phyloP scores from a whole-genome alignment of 1,140 invertebrate species.

The Drosophila micromelanica region DNA sequence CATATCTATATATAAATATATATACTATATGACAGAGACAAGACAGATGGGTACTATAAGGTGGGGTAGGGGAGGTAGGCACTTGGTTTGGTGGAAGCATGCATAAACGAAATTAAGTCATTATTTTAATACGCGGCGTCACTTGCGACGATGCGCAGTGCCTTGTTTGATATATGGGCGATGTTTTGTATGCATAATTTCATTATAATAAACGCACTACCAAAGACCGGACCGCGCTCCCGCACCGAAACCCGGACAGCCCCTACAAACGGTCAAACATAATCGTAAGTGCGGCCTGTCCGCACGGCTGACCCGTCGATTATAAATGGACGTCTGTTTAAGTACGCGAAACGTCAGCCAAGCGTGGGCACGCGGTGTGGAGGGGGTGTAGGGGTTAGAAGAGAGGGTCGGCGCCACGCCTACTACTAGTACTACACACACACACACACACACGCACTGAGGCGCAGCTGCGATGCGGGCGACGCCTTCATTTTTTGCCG shows the following conservation, averaged over 20 bases:
- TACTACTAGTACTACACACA: conserved; percentile 38
- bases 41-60: neutral
- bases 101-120: conserved; percentile 79
- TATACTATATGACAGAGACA: conserved; percentile 14
- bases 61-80: conserved; percentile 21
- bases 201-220: conserved; percentile 72
- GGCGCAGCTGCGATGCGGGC: conserved; percentile 66
- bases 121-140: conserved; percentile 80
- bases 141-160: conserved; percentile 66
- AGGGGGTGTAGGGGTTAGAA: neutral
- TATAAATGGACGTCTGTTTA: conserved; percentile 76
- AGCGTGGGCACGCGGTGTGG: conserved; percentile 53
- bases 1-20: neutral
- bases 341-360: conserved; percentile 75
- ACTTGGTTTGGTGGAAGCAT: conserved; percentile 39
- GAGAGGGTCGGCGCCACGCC: conserved; percentile 56
- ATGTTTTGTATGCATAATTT: conserved; percentile 82
- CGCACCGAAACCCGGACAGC: too few species aligned
- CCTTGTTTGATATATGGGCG: conserved; percentile 74
- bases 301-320: conserved; percentile 69
- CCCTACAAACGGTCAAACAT: neutral
- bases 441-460: neutral
- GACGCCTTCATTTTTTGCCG: conserved; percentile 29
- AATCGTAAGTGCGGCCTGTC: conserved; percentile 67
- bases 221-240: neutral